Evolutionary conservation across 1,140 invertebrate genomes (phyloP).

Genomic region (Drosophila suzukii): DNA sequence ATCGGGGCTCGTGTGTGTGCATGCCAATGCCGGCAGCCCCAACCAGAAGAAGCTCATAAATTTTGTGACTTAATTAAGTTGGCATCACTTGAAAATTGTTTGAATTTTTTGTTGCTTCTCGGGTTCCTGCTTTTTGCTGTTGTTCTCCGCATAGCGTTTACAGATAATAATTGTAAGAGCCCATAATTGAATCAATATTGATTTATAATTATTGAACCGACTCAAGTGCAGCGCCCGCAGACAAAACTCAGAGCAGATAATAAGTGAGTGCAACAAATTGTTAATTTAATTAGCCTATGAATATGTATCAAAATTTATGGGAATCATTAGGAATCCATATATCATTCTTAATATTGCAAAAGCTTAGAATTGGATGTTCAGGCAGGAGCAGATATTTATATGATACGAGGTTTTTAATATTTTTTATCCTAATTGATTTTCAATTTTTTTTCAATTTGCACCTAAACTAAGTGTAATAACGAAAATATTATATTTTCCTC

Average conservation of each 20-base stretch:
- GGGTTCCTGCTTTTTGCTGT: constrained; percentile 13
- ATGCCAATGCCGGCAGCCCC: constrained; percentile 37
- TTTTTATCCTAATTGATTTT: neutral
- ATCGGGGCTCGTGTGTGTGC: constrained; percentile 24
- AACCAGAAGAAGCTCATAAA: constrained; percentile 76
- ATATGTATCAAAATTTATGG: constrained; percentile 4
- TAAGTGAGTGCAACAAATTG: constrained; percentile 40
- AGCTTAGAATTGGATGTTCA: neutral
- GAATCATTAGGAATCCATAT: neutral
- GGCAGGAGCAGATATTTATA: too few species aligned
- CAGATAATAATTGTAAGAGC: constrained; percentile 74
- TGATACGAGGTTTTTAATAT: too few species aligned
- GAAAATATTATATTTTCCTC: too few species aligned
- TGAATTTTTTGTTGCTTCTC: constrained; percentile 57
- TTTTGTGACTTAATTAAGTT: constrained; percentile 82
- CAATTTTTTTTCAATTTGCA: neutral
- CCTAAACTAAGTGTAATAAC: too few species aligned
- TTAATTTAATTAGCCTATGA: constrained; percentile 39
- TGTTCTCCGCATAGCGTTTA: constrained; percentile 45
- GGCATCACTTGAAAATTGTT: constrained; percentile 80
- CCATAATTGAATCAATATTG: constrained; percentile 75
- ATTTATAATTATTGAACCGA: constrained; percentile 72
- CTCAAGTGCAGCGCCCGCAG: constrained; percentile 47
- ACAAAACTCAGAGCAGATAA: constrained; percentile 28
- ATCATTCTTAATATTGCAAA: neutral